Evolutionary conservation across 1,140 invertebrate genomes (phyloP).

Genomic region (Octopus bimaculoides): DNA sequence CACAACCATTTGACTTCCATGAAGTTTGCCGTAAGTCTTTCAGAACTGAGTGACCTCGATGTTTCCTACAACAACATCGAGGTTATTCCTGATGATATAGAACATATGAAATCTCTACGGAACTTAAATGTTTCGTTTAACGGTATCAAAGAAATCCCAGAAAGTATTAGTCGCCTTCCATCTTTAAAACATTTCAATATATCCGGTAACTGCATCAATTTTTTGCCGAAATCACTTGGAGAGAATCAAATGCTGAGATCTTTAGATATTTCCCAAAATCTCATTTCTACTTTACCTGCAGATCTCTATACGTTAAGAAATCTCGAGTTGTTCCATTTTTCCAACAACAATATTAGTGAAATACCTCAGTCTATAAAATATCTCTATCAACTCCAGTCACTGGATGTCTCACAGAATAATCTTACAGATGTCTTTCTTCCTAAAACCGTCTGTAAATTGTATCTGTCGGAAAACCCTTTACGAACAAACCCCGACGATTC

Average conservation of each 20-base stretch:
- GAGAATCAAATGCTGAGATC: slow-evolving; percentile 41
- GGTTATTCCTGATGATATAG: slow-evolving; percentile 45
- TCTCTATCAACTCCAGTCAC: slow-evolving; percentile 34
- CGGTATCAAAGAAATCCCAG: slow-evolving; percentile 46
- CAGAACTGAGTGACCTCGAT: slow-evolving; percentile 37
- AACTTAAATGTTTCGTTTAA: slow-evolving; percentile 48
- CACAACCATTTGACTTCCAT: slow-evolving; percentile 43
- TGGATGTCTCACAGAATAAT: slow-evolving; percentile 44
- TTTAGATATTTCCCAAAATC: slow-evolving; percentile 47
- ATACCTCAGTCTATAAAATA: slow-evolving; percentile 48
- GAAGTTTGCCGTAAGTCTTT: slow-evolving; percentile 45
- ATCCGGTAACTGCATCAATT: slow-evolving; percentile 41
- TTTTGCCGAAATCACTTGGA: slow-evolving; percentile 41
- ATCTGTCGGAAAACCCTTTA: slow-evolving; percentile 48
- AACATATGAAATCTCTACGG: slow-evolving; percentile 44
- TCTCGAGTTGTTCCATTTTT: slow-evolving; percentile 44
- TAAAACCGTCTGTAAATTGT: slow-evolving; percentile 41
- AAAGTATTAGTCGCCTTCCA: slow-evolving; percentile 43
- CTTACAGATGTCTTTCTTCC: slow-evolving; percentile 48
- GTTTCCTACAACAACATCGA: slow-evolving; percentile 46
- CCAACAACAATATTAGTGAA: slow-evolving; percentile 45
- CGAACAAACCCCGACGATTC: slow-evolving; percentile 39
- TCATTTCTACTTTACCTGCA: slow-evolving; percentile 34
- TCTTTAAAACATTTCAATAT: slow-evolving; percentile 45
- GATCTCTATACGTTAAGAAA: slow-evolving; percentile 48